Base-by-base conservation (phyloP, 2,888 invertebrate species). In the Thymelicus lineola region DNA sequence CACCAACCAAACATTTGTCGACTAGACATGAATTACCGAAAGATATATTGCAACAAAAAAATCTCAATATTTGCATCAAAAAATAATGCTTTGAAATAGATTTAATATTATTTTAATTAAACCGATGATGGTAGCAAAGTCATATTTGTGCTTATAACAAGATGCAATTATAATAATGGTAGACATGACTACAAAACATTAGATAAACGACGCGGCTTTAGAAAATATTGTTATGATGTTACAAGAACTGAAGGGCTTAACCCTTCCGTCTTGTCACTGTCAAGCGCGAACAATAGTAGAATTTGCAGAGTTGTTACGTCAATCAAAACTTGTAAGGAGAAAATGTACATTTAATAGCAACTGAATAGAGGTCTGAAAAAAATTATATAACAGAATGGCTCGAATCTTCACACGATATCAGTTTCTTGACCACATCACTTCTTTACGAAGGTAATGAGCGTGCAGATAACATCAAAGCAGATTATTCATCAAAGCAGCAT, bases 261-360 rank as follows among this genome's bases (percentile, higher is more conserved):
- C 86, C 86, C 81, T 84, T 81, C 74, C 74, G 73, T 77, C 75
- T 70, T 64, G 61, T 66, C 72, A 66, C 67, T 72, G 74, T 78
- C 77, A 77, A 75, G 66, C 53, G 64, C 76, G 76, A 80, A 85
- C 85, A 88, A 86, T 83, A 77, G 78, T 71, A 77, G 74, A 82
- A 82, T 82, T 87, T 84, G 86, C 84, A 77, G 86, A 83, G 85
- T 80, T 75, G 83, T 80, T 75, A 75, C 71, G 82, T 82, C 81
- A 82, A 73, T 79, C 87, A 70, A 85, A 79, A 78, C 73, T 75
- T 70, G 74, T 66, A 74, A 76, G 73, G 79, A 71, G 76, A 77
- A 83, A 86, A 86, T 86, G 84, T 83, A 83, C 74, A 82, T 86
- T 79, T 86, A 86, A 88, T 86, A 82, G 82, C 70, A 67, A 66